Base-by-base conservation (phyloP, 2,888 invertebrate genomes). In the Odiellus spinosus region DNA sequence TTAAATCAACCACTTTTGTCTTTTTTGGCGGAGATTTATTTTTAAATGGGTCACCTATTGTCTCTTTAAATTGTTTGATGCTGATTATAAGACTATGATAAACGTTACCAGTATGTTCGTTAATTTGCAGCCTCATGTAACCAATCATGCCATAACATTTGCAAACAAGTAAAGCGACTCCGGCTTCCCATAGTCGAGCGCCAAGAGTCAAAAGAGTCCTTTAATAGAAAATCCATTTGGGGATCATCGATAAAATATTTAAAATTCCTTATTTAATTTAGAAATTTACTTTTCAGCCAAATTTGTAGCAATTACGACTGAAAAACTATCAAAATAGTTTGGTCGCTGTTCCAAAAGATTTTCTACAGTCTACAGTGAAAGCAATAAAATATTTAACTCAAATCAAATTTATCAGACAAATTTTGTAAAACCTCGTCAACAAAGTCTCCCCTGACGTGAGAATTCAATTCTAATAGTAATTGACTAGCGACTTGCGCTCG, bases 81-180 rank as follows among this genome's bases (percentile, higher is more conserved):
- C n/a, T n/a, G n/a, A n/a, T n/a, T n/a, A n/a, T n/a, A n/a, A n/a
- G 38, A 12, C 4, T 38, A 10, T 4, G 18, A 14, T 12, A 10
- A 17, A 38, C 18, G 50, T 38, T 57, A 65, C 67, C 63, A 51
- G 65, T 63, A 53, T 70, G 69, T 56, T 70, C 69, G 42, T 74
- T 71, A 69, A 68, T 54, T 49, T 93, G 93, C 46, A 95, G 70
- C 50, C 93, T 75, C 59, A 90, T 78, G 53, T 84, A 84, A 3
- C 90, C 95, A 55, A 96, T 71, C 64, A 96, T 85, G 15, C 98
- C 98, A 62, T 88, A 78, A 53, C 86, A 85, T 46, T 82, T 76
- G 60, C 87, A 87, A 44, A 85, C 76, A 52, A 95, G 70, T 45
- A 95, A 71, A 0, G 95, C 91, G 45, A 93, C 75, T 63, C 82